Percentiles rank a stretch among this genome's conserved stretches.
Conservation (phyloP, 2,888 invertebrate genomes). For the Octonoba sinensis region DNA sequence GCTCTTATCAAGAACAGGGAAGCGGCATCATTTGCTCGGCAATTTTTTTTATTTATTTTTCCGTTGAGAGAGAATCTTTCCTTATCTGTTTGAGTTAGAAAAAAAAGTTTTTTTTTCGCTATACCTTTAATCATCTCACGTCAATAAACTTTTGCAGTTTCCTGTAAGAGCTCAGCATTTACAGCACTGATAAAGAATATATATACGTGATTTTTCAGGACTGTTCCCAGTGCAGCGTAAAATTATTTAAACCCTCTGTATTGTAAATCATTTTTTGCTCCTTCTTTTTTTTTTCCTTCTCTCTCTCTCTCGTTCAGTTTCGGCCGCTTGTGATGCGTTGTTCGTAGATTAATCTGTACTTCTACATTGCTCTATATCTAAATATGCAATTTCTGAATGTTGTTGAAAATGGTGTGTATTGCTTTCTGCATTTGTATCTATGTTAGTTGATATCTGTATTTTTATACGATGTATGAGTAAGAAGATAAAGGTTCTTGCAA, state of each 20-base stretch:
- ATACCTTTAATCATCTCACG: constrained; percentile 58
- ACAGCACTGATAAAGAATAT: constrained; percentile 51
- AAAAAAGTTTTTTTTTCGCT: constrained; percentile 35
- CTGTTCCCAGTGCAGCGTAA: constrained; percentile 39
- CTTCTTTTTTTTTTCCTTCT: constrained; percentile 7
- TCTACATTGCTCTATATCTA: constrained; percentile 34
- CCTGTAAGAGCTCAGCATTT: constrained; percentile 43
- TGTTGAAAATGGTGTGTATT: constrained; percentile 17
- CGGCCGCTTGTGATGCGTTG: constrained; percentile 17
- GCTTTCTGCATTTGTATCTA: constrained; percentile 25
- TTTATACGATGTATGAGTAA: too few relatives aligned
- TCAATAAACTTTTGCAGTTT: constrained; percentile 58
- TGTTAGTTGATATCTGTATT: neutral
- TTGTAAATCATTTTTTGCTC: constrained; percentile 55
- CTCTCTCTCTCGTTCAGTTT: constrained; percentile 3
- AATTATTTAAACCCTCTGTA: constrained; percentile 60
- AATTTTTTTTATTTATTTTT: constrained; percentile 23
- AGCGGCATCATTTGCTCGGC: constrained; percentile 61
- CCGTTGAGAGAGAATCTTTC: constrained; percentile 29
- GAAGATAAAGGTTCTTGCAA: too few relatives aligned
- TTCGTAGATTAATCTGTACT: constrained; percentile 37
- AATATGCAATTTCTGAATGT: constrained; percentile 44
- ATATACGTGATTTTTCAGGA: constrained; percentile 27
- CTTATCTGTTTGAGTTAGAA: constrained; percentile 29
- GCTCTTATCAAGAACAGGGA: constrained; percentile 35